Evolutionary conservation across 92 coral and sea anemone species (phyloP), one percentile per base, ranked within the genome.

Genomic region (Porites rus): DNA sequence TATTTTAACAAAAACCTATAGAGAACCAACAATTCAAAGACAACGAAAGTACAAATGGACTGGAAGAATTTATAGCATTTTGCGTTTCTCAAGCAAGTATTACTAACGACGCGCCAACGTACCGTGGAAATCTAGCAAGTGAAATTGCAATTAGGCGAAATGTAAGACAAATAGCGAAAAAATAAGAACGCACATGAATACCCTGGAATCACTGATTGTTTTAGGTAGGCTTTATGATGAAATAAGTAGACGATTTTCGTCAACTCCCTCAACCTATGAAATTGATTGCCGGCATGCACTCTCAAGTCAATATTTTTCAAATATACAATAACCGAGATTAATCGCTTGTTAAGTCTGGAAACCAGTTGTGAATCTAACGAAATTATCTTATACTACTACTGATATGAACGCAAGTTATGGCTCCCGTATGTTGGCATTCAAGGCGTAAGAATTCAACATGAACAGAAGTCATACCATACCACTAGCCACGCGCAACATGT

Each of bases 401-500:
- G 11, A 60, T 50, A 12, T 12, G 38, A 4, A 54, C 19, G 7
- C 25, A 58, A 31, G 54, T 22, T n/a, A 7, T 4, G 11, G 38
- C 43, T 13, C 61, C n/a, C 21, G 74, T 14, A 83, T 21, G 71
- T 7, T 11, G 63, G 25, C 31, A 54, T 17, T 71, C 52, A 1
- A 7, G 18, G 16, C 19, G 21, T 28, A 46, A 20, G 69, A 46
- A 74, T 72, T 19, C 18, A 72, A 12, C 78, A 14, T 72, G 69
- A 43, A 56, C 84, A 51, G n/a, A 67, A 80, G 28, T 65, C 14
- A 50, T 16, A 67, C 10, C 10, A 66, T 19, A 8, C 52, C 28
- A 61, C 38, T 81, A 68, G 80, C 80, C 87, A 83, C 87, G 87
- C 87, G 79, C 63, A 83, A 83, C 87, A 72, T 74, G 80, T 74